A percentile compares a stretch with the other conserved stretches of the same genome.
phyloP scores from a whole-genome alignment of 2,888 invertebrate species.

The Schizotus pectinicornis region DNA sequence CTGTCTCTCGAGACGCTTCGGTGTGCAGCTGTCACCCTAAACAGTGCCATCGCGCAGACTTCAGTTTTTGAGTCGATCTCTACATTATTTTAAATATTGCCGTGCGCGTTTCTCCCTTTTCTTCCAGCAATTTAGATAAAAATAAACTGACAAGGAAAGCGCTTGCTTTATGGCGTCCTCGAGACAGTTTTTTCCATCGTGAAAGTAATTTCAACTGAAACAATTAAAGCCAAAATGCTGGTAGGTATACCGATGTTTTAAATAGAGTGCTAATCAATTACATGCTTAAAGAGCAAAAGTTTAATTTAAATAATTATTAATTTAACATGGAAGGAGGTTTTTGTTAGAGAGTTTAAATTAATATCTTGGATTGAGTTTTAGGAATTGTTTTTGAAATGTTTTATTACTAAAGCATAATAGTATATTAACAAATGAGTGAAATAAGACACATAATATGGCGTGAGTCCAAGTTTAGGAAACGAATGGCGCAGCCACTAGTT shows the following conservation, averaged over 20 bases:
- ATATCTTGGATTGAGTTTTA: too few relatives aligned
- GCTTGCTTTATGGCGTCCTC: slow-evolving; percentile 46
- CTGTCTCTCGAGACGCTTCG: slow-evolving; percentile 51
- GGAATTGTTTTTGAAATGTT: too few relatives aligned
- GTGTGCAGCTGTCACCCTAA: slow-evolving; percentile 55
- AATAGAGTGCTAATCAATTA: too few relatives aligned
- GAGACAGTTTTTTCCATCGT: slow-evolving; percentile 41
- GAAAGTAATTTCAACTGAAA: slow-evolving; percentile 50
- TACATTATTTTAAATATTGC: slow-evolving; percentile 46
- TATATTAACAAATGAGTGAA: too few relatives aligned
- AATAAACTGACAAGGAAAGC: slow-evolving; percentile 49
- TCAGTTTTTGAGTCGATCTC: slow-evolving; percentile 50
- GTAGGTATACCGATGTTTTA: slow-evolving; percentile 17
- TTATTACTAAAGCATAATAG: too few relatives aligned
- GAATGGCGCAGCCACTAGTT: too few relatives aligned
- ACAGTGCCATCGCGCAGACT: slow-evolving; percentile 40
- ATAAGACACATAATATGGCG: too few relatives aligned
- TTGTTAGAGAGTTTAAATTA: too few relatives aligned
- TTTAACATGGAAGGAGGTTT: too few relatives aligned
- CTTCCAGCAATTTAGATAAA: slow-evolving; percentile 48
- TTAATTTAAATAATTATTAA: too few relatives aligned
- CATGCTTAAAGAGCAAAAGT: neutral
- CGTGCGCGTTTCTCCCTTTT: slow-evolving; percentile 19
- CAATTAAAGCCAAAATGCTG: slow-evolving; percentile 35
- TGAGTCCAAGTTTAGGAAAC: too few relatives aligned